A percentile compares a stretch with the other conserved stretches of the same genome.
phyloP scores from a whole-genome alignment of 2,113 vertebrate species.

The Nothoprocta perdicaria region DNA sequence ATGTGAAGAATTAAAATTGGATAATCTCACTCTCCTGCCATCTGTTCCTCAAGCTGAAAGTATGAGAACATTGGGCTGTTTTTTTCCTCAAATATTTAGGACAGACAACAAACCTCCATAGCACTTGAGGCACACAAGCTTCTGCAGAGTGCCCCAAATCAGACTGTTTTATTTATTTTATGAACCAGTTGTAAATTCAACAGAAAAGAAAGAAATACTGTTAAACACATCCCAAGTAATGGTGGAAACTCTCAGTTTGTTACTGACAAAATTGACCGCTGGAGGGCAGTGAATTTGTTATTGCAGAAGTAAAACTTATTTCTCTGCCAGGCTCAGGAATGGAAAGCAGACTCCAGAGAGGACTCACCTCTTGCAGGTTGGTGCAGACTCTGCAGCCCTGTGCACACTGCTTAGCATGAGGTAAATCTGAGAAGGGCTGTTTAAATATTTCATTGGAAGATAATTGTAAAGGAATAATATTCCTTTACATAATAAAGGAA shows the following conservation, averaged over 20 bases:
- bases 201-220: neutral
- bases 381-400: neutral
- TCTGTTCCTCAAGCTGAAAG: conserved; percentile 35
- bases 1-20: conserved; percentile 33
- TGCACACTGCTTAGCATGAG: neutral
- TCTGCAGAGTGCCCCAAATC: neutral
- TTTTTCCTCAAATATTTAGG: conserved; percentile 1
- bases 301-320: neutral
- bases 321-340: neutral
- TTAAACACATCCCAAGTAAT: fast-evolving
- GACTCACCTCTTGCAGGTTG: neutral
- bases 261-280: neutral
- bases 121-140: neutral
- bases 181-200: neutral
- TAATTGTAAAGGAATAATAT: neutral
- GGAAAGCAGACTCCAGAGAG: neutral
- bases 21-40: conserved; percentile 30
- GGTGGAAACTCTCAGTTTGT: too few species aligned
- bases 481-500: too few species aligned
- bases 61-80: neutral
- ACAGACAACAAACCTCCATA: neutral
- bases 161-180: neutral
- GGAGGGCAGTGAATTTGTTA: neutral
- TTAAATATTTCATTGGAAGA: neutral
- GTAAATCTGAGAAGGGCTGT: neutral